Conservation (phyloP, 1,140 invertebrate species). For the Nebria ingens region DNA sequence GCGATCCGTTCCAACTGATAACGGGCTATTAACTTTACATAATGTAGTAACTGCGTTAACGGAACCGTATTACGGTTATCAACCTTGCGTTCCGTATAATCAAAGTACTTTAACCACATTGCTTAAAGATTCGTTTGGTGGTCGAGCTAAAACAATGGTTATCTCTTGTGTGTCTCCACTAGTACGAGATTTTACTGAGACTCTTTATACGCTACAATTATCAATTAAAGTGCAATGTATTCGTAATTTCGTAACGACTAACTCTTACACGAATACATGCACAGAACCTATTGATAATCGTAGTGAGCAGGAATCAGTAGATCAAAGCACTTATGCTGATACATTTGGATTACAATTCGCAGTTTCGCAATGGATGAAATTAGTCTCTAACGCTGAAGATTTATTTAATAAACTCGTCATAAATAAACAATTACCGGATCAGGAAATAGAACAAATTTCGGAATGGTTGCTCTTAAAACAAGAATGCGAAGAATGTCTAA, state of each 20-base stretch:
- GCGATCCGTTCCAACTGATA: conserved; percentile 36
- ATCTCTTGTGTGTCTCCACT: conserved; percentile 52
- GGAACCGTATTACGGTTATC: conserved; percentile 39
- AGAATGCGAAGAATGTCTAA: conserved; percentile 73
- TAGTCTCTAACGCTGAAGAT: conserved; percentile 74
- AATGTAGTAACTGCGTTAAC: conserved; percentile 48
- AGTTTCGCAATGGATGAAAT: conserved; percentile 66
- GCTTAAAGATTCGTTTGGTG: conserved; percentile 56
- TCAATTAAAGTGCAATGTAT: conserved; percentile 48
- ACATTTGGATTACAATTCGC: conserved; percentile 68
- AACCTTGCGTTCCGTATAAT: conserved; percentile 41
- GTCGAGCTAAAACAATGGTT: conserved; percentile 53
- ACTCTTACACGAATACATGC: conserved; percentile 54
- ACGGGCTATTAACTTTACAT: conserved; percentile 46
- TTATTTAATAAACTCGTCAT: conserved; percentile 57
- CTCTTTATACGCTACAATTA: conserved; percentile 49
- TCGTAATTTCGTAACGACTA: conserved; percentile 54
- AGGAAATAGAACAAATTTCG: conserved; percentile 67
- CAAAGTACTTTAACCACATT: conserved; percentile 54
- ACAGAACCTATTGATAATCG: conserved; percentile 36
- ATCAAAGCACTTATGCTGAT: conserved; percentile 30
- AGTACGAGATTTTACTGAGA: conserved; percentile 48
- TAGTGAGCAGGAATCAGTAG: conserved; percentile 1
- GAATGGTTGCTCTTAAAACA: conserved; percentile 76
- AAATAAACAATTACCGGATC: conserved; percentile 49